These are phyloP conservation scores for Macaria notata DNA, from an alignment of 2,888 invertebrate species.

Conservation along the genomic window DNA sequence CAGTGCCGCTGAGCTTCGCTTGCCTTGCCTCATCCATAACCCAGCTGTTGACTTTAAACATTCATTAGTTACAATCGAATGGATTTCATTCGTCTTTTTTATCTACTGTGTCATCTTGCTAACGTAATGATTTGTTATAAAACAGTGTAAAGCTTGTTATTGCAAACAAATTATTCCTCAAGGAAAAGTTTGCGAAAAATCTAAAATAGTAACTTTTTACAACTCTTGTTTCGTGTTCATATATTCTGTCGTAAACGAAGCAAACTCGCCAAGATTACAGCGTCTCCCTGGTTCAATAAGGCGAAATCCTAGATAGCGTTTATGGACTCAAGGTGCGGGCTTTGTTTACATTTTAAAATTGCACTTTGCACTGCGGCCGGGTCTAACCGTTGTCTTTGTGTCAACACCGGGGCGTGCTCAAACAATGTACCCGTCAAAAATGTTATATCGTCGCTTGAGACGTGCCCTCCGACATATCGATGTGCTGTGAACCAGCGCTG, in stretches of 20 bases:
- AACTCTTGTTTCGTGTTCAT: constrained; percentile 24
- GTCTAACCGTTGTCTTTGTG: constrained; percentile 67
- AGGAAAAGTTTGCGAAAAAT: no score
- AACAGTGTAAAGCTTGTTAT: no score
- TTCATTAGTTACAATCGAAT: no score
- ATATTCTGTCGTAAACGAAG: constrained; percentile 49
- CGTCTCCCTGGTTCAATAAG: constrained; percentile 67
- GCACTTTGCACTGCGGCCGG: constrained; percentile 76
- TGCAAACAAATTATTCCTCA: no score
- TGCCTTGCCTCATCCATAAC: constrained; percentile 60
- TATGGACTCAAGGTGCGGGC: constrained; percentile 71
- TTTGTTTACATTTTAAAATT: constrained; percentile 81
- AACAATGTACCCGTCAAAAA: constrained; percentile 76
- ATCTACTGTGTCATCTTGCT: no score
- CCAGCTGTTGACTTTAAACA: constrained; percentile 29
- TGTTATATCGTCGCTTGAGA: constrained; percentile 57
- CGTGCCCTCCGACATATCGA: constrained; percentile 42
- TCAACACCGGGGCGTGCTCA: constrained; percentile 68
- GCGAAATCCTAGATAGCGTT: constrained; percentile 73
- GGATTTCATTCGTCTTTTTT: no score
- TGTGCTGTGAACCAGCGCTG: constrained; percentile 22
- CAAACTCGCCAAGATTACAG: constrained; percentile 52
- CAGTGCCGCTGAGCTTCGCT: constrained; percentile 30
- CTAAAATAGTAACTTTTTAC: no score
- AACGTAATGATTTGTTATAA: no score